Base-by-base conservation (phyloP, 1,140 invertebrate genomes). In the Habropoda laboriosa region DNA sequence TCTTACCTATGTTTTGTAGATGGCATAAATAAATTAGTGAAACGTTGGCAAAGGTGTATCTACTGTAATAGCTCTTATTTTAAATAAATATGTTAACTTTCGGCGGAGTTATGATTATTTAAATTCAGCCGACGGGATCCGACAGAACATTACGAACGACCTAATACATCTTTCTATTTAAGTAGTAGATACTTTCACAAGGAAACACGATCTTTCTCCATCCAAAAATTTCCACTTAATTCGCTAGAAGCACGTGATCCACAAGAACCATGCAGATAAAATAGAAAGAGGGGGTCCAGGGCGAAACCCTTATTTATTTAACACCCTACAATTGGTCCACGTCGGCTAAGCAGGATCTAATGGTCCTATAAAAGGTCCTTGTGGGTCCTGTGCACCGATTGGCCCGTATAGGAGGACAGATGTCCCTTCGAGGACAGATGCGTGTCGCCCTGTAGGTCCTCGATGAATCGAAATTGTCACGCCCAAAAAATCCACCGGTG, bases 281-380 rank as follows among this genome's bases (percentile, higher is more conserved):
- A 63, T 60, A 51, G 30, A 21, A 21, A 47, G 27, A 42, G 45
- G 38, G 38, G 63, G 10, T 18, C 24, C 45, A 45, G 13, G 30
- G 83, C 68, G 81, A 85, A 89, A 89, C 89, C 91, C 90, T 92
- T 93, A 92, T 93, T 93, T 92, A 93, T 93, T 93, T 92, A 93
- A 89, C 91, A 93, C 90, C 90, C 90, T 92, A 89, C 91, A 92
- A 93, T 93, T 93, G 92, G 92, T 88, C 89, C 87, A 88, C 86
- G 63, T 67, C 70, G 79, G 79, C 91, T 93, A 93, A 93, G 90
- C 91, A 93, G 91, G 90, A 93, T 93, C 92, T 93, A 93, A 93
- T 93, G 89, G 91, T 87, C 87, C 89, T 92, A 90, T 93, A 93
- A 93, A 92, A 90, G 92, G 90, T 91, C 84, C 88, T 90, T 78